Evolutionary conservation across 2,113 vertebrate species (phyloP).

Genomic region (Puntigrus tetrazona): DNA sequence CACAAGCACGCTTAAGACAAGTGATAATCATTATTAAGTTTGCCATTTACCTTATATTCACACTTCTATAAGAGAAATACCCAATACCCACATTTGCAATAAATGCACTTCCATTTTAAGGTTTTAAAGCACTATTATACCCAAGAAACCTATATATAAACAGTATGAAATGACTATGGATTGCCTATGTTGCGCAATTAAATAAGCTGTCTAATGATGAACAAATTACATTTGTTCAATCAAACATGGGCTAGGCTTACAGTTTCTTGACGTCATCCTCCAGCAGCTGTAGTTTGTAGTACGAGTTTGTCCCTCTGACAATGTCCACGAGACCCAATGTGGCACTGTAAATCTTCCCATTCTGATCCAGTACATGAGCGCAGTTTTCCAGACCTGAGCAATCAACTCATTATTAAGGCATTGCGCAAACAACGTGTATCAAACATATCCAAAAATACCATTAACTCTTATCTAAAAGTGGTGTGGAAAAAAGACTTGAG

Average conservation of each 20-base stretch:
- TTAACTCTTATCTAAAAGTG: not conserved
- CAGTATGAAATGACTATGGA: not conserved
- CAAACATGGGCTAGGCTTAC: constrained; percentile 47
- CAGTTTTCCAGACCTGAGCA: constrained; percentile 89
- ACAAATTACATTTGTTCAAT: not conserved
- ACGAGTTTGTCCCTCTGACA: constrained; percentile 93
- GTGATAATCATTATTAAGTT: too few relatives aligned
- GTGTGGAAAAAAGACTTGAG: not conserved
- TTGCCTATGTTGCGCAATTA: not conserved
- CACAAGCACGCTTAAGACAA: not conserved
- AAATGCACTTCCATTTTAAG: not conserved
- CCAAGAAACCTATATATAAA: not conserved
- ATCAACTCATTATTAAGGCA: not conserved
- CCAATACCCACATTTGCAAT: not conserved
- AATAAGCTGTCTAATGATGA: not conserved
- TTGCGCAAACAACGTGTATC: not conserved
- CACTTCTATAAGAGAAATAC: not conserved
- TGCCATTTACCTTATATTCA: not conserved
- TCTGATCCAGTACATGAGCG: constrained; percentile 93
- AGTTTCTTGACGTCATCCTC: constrained; percentile 92
- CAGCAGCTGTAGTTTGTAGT: constrained; percentile 95
- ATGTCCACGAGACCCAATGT: constrained; percentile 96
- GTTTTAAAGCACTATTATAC: not conserved
- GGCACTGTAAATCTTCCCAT: constrained; percentile 93
- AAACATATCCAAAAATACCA: not conserved